A percentile compares a stretch with the other conserved stretches of the same genome.
phyloP scores from a whole-genome alignment of 1,140 invertebrate species.

The Neomicropteryx cornuta region DNA sequence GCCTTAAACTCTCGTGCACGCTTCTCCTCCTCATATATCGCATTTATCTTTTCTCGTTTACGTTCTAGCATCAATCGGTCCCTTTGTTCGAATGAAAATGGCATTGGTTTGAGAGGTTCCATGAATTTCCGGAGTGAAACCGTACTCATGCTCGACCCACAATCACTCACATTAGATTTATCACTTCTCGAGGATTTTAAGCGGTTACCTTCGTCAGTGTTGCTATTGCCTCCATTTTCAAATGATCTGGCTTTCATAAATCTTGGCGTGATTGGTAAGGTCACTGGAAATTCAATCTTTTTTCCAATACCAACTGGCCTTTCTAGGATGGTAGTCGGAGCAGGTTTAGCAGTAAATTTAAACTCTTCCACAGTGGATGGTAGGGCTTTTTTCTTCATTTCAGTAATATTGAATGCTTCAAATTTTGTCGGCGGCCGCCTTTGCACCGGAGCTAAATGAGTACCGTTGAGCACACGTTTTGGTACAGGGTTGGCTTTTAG shows the following conservation, averaged over 20 bases:
- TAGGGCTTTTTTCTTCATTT: slow-evolving; percentile 13
- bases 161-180: no score
- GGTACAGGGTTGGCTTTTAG: slow-evolving; percentile 26
- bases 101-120: slow-evolving; percentile 20
- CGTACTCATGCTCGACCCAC: no score
- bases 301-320: slow-evolving; percentile 7
- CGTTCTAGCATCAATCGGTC: slow-evolving; percentile 33
- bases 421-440: slow-evolving; percentile 22
- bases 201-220: no score
- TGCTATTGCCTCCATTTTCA: no score
- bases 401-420: slow-evolving; percentile 22
- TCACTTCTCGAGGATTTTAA: no score
- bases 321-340: slow-evolving; percentile 11
- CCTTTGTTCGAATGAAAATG: slow-evolving; percentile 45
- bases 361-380: slow-evolving; percentile 5
- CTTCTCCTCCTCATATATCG: slow-evolving; percentile 29
- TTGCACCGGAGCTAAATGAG: slow-evolving; percentile 16
- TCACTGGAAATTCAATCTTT: no score
- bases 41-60: slow-evolving; percentile 42
- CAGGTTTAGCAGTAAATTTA: slow-evolving; percentile 12
- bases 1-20: slow-evolving; percentile 35
- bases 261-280: no score
- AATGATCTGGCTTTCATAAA: no score
- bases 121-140: no score
- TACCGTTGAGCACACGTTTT: slow-evolving; percentile 14